Percentiles rank a stretch among this genome's conserved stretches.
These are phyloP conservation scores for Micromesistius poutassou DNA, from an alignment of 2,797 vertebrate genomes.

Conservation along the genomic window DNA sequence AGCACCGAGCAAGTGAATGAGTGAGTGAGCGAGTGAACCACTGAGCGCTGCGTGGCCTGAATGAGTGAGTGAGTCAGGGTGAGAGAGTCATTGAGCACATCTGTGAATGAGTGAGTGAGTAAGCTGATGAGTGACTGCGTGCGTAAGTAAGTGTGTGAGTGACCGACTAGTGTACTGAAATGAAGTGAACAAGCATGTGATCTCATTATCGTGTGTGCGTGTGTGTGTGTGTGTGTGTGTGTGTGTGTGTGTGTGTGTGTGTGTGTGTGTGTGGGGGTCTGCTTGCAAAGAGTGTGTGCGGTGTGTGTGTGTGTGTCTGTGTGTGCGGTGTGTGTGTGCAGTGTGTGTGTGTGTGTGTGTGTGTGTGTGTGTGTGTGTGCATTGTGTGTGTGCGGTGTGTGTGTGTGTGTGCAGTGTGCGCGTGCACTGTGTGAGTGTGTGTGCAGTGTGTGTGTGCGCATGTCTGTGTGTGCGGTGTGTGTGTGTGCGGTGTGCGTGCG, in stretches of 20 bases:
- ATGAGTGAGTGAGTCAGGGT: conserved; percentile 7
- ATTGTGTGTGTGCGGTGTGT: no score
- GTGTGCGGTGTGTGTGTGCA: conserved; percentile 4
- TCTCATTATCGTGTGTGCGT: neutral
- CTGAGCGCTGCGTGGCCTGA: neutral
- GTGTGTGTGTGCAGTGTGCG: no score
- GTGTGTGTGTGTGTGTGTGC: conserved; percentile 1
- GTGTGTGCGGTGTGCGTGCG: no score
- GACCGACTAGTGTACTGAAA: neutral
- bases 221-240: neutral
- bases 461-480: no score
- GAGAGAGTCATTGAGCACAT: no score
- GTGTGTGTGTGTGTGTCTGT: no score
- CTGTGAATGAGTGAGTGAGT: neutral
- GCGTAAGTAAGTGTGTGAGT: neutral
- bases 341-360: neutral
- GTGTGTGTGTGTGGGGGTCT: neutral
- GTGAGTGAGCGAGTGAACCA: neutral
- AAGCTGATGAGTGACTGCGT: neutral
- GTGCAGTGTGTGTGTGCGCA: no score
- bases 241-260: conserved; percentile 7
- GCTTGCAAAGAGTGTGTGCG: no score
- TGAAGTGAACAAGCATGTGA: neutral
- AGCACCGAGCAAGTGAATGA: no score
- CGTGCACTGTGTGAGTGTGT: neutral